A percentile compares a stretch with the other conserved stretches of the same genome.
These are phyloP conservation scores for Anguilla rostrata DNA, from an alignment of 2,113 vertebrate genomes.

Conservation along the genomic window DNA sequence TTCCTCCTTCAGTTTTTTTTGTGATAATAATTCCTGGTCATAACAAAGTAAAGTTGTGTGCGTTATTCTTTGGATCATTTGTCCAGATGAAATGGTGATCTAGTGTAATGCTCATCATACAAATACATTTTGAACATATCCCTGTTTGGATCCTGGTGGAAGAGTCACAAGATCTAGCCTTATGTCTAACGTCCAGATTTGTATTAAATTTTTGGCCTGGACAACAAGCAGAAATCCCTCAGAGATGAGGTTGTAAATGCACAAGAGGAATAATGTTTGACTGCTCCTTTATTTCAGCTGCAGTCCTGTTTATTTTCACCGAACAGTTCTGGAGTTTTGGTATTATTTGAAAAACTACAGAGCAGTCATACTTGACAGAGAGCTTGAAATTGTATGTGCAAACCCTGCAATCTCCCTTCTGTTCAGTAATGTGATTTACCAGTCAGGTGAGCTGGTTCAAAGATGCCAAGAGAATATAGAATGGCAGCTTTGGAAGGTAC, in stretches of 20 bases:
- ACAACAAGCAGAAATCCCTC: neutral
- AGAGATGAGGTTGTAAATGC: neutral
- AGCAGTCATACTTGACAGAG: neutral
- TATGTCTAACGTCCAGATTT: neutral
- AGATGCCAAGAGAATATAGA: slow-evolving; percentile 13
- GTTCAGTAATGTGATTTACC: neutral
- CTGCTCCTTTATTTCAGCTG: neutral
- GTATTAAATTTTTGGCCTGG: neutral
- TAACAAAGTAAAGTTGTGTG: neutral
- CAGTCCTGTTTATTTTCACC: neutral
- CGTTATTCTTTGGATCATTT: neutral
- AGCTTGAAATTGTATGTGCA: slow-evolving; percentile 4
- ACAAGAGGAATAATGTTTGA: neutral
- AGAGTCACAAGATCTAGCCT: no score
- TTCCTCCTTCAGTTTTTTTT: neutral
- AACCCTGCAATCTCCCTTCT: slow-evolving; percentile 5
- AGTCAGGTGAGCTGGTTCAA: neutral
- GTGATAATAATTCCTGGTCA: neutral
- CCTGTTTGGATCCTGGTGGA: neutral
- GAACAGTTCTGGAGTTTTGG: neutral
- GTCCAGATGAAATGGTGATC: neutral
- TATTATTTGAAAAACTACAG: neutral
- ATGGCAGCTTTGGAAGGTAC: neutral
- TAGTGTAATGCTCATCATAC: neutral
- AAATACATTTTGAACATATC: neutral